A percentile compares a stretch with the other conserved stretches of the same genome.
Evolutionary conservation across 2,113 vertebrate species (phyloP).

Genomic region (Cyanoramphus novaezelandiae): DNA sequence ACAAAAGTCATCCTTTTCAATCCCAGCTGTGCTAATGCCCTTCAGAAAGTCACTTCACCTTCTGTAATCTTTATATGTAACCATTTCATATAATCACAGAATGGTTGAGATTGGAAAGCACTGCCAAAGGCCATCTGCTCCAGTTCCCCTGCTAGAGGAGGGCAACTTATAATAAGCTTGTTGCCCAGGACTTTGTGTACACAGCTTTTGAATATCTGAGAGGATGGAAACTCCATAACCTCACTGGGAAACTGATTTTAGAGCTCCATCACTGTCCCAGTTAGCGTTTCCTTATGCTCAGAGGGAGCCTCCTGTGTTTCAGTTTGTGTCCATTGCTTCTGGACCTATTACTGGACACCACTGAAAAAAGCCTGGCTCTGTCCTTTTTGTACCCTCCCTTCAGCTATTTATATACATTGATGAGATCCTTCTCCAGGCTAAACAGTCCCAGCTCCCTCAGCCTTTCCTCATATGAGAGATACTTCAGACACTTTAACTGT

Average conservation of each 20-base stretch:
- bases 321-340: neutral
- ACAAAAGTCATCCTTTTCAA: neutral
- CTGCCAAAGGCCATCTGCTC: neutral
- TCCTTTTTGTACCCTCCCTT: neutral
- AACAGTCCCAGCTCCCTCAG: neutral
- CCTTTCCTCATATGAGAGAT: neutral
- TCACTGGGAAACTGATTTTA: neutral
- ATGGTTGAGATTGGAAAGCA: neutral
- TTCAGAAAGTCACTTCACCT: neutral
- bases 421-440: neutral
- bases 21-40: neutral
- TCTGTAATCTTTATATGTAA: neutral
- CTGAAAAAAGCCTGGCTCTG: neutral
- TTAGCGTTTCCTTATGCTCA: neutral
- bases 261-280: no score
- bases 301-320: neutral
- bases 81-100: neutral
- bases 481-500: neutral
- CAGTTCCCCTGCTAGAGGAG: neutral
- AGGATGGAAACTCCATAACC: neutral
- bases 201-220: neutral
- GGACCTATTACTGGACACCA: no score
- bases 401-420: neutral
- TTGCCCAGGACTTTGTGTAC: neutral
- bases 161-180: neutral